phyloP scores from a whole-genome alignment of 1,140 invertebrate species.

The Homalodisca vitripennis region DNA sequence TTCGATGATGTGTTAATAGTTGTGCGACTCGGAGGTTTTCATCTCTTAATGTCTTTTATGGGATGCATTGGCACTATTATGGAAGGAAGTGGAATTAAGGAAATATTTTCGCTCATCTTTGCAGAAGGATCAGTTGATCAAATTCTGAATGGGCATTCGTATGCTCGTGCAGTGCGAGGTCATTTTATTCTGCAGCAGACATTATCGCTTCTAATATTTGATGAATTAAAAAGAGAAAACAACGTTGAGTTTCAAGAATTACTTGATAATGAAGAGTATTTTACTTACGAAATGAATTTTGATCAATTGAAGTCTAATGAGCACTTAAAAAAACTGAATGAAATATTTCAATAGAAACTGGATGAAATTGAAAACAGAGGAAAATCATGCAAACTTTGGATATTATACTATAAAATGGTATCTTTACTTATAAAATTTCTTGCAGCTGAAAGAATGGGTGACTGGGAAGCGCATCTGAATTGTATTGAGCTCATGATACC shows the following conservation, averaged over 20 bases:
- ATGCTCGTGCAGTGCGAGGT: constrained; percentile 47
- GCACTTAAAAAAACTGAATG: background rate
- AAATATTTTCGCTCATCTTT: constrained; percentile 38
- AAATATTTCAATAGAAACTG: background rate
- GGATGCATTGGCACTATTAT: constrained; percentile 47
- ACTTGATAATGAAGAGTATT: background rate
- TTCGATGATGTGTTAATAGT: too few relatives aligned
- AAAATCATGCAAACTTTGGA: too few relatives aligned
- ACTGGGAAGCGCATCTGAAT: constrained; percentile 33
- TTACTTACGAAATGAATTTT: background rate
- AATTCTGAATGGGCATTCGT: constrained; percentile 48
- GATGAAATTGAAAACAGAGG: too few relatives aligned
- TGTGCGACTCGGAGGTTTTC: constrained; percentile 43
- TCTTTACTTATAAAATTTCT: constrained; percentile 33
- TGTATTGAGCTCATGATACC: constrained; percentile 35
- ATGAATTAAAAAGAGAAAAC: constrained; percentile 22
- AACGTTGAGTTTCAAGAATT: background rate
- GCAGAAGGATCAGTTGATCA: constrained; percentile 42
- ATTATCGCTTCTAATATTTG: constrained; percentile 10
- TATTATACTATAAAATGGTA: too few relatives aligned
- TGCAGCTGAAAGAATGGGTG: constrained; percentile 36
- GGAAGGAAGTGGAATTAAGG: constrained; percentile 47
- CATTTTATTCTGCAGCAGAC: too few relatives aligned
- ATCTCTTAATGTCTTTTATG: constrained; percentile 47
- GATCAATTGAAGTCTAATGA: too few relatives aligned